Percentiles rank a stretch among this genome's conserved stretches.
These are phyloP conservation scores for Stenolophus ochropezus DNA, from an alignment of 2,888 invertebrate genomes.

Conservation along the genomic window DNA sequence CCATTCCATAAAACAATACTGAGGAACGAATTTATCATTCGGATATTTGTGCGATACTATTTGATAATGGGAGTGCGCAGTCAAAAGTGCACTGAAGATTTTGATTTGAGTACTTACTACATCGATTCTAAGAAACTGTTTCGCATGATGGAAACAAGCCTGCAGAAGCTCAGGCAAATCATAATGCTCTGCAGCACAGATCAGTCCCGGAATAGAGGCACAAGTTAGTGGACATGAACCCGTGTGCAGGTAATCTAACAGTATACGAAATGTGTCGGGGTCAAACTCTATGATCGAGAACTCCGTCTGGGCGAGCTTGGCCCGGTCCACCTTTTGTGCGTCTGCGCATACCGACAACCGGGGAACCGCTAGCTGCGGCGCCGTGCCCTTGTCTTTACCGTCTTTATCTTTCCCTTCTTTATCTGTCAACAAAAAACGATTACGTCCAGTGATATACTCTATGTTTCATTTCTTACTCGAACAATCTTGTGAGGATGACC, in stretches of 20 bases:
- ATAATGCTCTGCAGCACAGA: conserved; percentile 96
- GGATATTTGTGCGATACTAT: not conserved
- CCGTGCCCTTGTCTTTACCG: conserved; percentile 83
- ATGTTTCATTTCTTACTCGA: conserved; percentile 80
- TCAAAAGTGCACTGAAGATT: not conserved
- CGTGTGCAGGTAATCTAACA: conserved; percentile 93
- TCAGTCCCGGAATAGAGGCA: conserved; percentile 92
- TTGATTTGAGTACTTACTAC: conserved; percentile 77
- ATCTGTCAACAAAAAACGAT: conserved; percentile 74
- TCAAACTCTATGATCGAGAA: conserved; percentile 97
- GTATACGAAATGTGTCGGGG: conserved; percentile 92
- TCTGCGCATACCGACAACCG: conserved; percentile 94
- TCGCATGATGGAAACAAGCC: conserved; percentile 96
- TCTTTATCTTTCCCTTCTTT: conserved; percentile 88
- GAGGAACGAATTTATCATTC: too few species aligned
- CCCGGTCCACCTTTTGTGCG: conserved; percentile 93
- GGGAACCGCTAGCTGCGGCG: conserved; percentile 86
- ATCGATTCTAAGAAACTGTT: conserved; percentile 93
- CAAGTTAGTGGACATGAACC: conserved; percentile 94
- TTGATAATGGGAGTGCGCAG: not conserved
- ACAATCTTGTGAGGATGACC: conserved; percentile 91
- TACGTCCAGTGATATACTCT: conserved; percentile 21
- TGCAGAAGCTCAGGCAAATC: conserved; percentile 93
- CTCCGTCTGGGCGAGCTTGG: conserved; percentile 94
- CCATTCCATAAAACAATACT: not conserved